Percentiles rank a stretch among this genome's conserved stretches.
Evolutionary conservation across 2,888 invertebrate genomes (phyloP).

Genomic region (Harpalus rufipes): DNA sequence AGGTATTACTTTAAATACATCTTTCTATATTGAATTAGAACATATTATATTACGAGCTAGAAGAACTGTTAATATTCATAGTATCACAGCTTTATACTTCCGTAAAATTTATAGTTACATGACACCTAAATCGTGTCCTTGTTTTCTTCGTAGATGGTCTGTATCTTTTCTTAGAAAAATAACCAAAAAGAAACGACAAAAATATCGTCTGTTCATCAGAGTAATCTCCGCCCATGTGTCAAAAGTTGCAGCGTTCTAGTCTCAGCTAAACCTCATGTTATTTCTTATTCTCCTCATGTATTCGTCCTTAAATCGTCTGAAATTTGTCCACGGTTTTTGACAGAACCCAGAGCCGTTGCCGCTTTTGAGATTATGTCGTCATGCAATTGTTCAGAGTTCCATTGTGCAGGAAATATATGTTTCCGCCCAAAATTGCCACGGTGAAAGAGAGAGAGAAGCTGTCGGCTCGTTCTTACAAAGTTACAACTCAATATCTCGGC

Average conservation of each 20-base stretch:
- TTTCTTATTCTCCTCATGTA: slow-evolving; percentile 60
- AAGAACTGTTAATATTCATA: not conserved
- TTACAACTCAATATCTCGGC: slow-evolving; percentile 66
- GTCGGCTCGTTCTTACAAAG: slow-evolving; percentile 65
- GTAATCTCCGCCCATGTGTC: slow-evolving; percentile 43
- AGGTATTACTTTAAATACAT: no score
- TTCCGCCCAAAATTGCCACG: slow-evolving; percentile 61
- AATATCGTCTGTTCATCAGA: slow-evolving; percentile 26
- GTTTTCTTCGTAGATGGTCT: slow-evolving; percentile 13
- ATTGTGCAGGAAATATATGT: slow-evolving; percentile 57
- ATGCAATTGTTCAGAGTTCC: slow-evolving; percentile 28
- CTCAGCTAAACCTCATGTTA: slow-evolving; percentile 28
- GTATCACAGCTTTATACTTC: not conserved
- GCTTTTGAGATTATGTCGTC: slow-evolving; percentile 50
- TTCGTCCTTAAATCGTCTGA: slow-evolving; percentile 22
- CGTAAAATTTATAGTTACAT: slow-evolving; percentile 20
- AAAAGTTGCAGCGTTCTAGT: slow-evolving; percentile 4
- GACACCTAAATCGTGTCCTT: slow-evolving; percentile 26
- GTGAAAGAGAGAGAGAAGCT: not conserved
- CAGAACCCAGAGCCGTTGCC: slow-evolving; percentile 52
- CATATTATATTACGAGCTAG: not conserved
- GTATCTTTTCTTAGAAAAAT: slow-evolving; percentile 23
- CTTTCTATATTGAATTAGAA: not conserved
- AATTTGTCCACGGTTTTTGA: slow-evolving; percentile 59
- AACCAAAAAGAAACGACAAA: slow-evolving; percentile 24